Evolutionary conservation across 2,888 invertebrate genomes (phyloP).

Genomic region (Ormyrus nitidulus): DNA sequence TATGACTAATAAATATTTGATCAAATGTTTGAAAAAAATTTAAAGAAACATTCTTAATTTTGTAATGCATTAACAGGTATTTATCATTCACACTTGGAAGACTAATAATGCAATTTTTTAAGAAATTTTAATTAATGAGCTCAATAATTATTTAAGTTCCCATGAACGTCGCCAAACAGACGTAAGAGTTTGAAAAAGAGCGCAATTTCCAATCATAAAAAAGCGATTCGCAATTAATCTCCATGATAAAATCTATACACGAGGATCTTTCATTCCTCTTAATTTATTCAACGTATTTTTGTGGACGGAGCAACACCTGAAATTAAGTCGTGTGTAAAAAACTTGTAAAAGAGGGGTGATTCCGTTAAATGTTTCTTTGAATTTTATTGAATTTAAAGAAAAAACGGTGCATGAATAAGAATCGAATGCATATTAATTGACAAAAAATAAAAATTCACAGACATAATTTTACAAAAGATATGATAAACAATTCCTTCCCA

Average conservation of each 20-base stretch:
- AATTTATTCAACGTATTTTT: constrained; percentile 7
- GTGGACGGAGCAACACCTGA: not conserved
- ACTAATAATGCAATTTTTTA: constrained; percentile 3
- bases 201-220: constrained; percentile 26
- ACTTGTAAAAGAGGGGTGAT: no score
- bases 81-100: constrained; percentile 1
- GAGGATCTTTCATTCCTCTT: not conserved
- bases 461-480: no score
- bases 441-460: no score
- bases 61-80: constrained; percentile 9
- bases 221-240: constrained; percentile 38
- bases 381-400: no score
- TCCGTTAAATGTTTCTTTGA: no score
- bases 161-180: not conserved
- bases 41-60: not conserved
- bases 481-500: no score
- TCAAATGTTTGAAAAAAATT: constrained; percentile 5
- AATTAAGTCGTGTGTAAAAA: not conserved
- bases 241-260: constrained; percentile 30
- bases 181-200: constrained; percentile 25
- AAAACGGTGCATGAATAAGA: no score
- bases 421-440: no score
- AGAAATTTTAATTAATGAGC: constrained; percentile 22
- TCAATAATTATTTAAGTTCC: not conserved
- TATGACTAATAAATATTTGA: no score